Conservation (phyloP, 2,113 vertebrate species). For the Corythoichthys haematopterus region DNA sequence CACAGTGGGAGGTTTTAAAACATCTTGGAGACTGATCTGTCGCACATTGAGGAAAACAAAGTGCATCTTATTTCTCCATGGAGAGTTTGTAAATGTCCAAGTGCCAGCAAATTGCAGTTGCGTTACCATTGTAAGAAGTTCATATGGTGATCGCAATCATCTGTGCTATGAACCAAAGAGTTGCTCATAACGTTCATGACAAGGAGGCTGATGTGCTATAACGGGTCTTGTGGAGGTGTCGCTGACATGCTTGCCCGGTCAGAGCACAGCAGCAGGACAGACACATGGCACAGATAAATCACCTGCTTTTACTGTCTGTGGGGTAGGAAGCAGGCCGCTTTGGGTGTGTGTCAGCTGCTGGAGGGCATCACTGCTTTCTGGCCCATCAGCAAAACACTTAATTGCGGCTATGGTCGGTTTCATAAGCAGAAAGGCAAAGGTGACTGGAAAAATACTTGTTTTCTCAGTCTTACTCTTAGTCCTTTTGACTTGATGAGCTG, state of each 20-base stretch:
- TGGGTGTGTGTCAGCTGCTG: slow-evolving; percentile 61
- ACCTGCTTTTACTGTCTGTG: slow-evolving; percentile 46
- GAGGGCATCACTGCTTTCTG: slow-evolving; percentile 42
- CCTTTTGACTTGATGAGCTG: not conserved
- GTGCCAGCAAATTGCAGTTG: too few species aligned
- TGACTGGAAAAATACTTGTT: slow-evolving; percentile 3
- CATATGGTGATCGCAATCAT: too few species aligned
- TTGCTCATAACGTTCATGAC: not conserved
- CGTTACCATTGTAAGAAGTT: too few species aligned
- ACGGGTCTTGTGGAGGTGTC: slow-evolving; percentile 35
- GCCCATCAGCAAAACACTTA: slow-evolving; percentile 30
- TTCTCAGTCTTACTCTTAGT: not conserved
- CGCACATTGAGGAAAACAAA: too few species aligned
- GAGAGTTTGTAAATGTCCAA: too few species aligned
- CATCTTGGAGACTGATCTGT: too few species aligned
- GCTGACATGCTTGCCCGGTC: slow-evolving; percentile 50
- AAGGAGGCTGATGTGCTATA: slow-evolving; percentile 28
- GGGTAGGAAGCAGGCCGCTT: slow-evolving; percentile 50
- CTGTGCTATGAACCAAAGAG: not conserved
- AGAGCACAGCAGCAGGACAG: slow-evolving; percentile 41
- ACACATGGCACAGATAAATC: slow-evolving; percentile 65
- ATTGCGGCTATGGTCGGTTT: slow-evolving; percentile 2
- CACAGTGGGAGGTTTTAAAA: too few species aligned
- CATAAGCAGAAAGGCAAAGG: not conserved
- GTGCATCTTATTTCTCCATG: too few species aligned